Evolutionary conservation across 2,113 vertebrate species (phyloP).

Genomic region (Phodopus roborovskii): DNA sequence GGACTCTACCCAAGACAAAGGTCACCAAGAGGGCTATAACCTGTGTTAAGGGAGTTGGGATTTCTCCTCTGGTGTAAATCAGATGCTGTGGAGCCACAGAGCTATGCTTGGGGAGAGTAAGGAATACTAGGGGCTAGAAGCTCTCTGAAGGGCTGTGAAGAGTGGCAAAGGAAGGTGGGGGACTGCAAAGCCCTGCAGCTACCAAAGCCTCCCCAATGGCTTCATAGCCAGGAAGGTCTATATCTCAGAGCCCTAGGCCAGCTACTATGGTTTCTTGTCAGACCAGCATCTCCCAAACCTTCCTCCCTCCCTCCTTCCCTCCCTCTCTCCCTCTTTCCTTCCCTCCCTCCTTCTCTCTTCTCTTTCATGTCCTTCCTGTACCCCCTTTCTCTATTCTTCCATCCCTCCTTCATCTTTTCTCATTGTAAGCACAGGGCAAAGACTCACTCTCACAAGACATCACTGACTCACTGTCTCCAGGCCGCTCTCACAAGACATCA

Average conservation of each 20-base stretch:
- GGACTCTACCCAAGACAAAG: not conserved
- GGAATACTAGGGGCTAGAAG: not conserved
- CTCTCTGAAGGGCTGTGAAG: too few species aligned
- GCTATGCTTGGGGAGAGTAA: too few species aligned
- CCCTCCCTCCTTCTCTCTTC: not conserved
- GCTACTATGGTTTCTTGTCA: not conserved
- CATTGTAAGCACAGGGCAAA: not conserved
- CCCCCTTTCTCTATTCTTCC: not conserved
- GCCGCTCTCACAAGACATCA: not conserved
- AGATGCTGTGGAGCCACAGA: not conserved
- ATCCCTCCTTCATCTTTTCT: not conserved
- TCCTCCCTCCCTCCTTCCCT: not conserved
- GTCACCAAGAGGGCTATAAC: not conserved
- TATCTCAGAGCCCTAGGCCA: not conserved
- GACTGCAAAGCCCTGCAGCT: not conserved
- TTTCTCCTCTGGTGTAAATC: not conserved
- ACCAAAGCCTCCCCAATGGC: not conserved
- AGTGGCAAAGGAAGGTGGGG: not conserved
- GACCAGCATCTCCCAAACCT: too few species aligned
- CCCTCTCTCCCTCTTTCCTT: too few species aligned
- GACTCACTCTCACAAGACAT: not conserved
- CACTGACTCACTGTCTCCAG: not conserved
- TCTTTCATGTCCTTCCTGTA: too few species aligned
- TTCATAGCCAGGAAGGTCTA: not conserved
- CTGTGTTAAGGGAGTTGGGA: not conserved